A percentile compares a stretch with the other conserved stretches of the same genome.
These are phyloP conservation scores for Rhorus exstirpatorius DNA, from an alignment of 2,888 invertebrate species.

Conservation along the genomic window DNA sequence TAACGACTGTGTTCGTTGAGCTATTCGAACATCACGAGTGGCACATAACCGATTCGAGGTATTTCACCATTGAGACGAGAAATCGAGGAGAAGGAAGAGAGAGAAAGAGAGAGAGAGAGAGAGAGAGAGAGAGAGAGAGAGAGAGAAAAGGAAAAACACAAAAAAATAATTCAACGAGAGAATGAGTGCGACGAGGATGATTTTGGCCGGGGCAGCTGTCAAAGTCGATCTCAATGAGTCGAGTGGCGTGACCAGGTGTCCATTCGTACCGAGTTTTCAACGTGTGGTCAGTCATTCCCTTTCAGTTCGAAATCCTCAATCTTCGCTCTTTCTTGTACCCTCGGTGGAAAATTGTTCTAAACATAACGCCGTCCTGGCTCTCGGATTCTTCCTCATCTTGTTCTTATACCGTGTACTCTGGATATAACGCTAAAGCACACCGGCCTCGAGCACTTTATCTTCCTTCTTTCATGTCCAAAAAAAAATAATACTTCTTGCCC, in stretches of 20 bases:
- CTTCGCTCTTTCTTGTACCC: conserved; percentile 7
- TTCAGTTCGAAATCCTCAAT: conserved; percentile 48
- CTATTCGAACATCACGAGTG: too few relatives aligned
- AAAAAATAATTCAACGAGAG: conserved; percentile 11
- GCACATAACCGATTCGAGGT: not conserved
- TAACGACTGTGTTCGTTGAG: too few relatives aligned
- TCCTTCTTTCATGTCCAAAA: conserved; percentile 50
- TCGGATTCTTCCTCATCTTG: conserved; percentile 35
- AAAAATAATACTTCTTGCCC: too few relatives aligned
- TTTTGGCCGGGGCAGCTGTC: conserved; percentile 66
- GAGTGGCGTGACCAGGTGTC: conserved; percentile 83
- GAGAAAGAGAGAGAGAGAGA: conserved; percentile 4
- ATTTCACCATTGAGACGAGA: conserved; percentile 36
- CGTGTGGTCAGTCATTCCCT: conserved; percentile 58
- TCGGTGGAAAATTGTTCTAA: conserved; percentile 46
- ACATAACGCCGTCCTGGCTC: conserved; percentile 40
- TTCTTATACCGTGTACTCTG: conserved; percentile 16
- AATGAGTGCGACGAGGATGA: conserved; percentile 18
- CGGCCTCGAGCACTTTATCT: conserved; percentile 48
- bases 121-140: not conserved
- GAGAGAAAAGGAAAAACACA: not conserved
- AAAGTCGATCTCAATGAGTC: conserved; percentile 81
- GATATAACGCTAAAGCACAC: conserved; percentile 17
- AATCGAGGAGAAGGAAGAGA: too few relatives aligned
- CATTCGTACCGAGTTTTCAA: conserved; percentile 49